Evolutionary conservation across 2,113 vertebrate genomes (phyloP).

Genomic region (Galeopterus variegatus): DNA sequence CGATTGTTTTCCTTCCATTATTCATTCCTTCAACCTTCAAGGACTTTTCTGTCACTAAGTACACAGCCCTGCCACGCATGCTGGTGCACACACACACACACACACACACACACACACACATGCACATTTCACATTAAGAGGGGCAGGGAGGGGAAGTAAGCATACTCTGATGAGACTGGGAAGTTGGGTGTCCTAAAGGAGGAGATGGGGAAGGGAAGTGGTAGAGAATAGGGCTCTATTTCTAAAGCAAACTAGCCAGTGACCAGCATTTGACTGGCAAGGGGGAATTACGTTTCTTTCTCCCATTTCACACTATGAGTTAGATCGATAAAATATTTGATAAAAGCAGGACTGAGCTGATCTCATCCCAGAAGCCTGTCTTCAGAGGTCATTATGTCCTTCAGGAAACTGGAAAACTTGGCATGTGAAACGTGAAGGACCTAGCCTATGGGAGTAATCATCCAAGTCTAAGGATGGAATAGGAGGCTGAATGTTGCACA

Average conservation of each 20-base stretch:
- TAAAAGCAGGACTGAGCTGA: not conserved
- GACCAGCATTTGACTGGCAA: not conserved
- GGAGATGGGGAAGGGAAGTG: not conserved
- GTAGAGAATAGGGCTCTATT: not conserved
- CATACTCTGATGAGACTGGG: not conserved
- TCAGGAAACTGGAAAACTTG: not conserved
- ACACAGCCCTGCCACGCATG: constrained; percentile 18
- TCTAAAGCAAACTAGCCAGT: constrained; percentile 14
- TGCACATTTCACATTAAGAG: not conserved
- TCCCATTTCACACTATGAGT: constrained; percentile 2
- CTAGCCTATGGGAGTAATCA: not conserved
- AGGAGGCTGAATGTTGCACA: not conserved
- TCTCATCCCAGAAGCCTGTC: not conserved
- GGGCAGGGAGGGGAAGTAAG: not conserved
- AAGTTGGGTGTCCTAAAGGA: not conserved
- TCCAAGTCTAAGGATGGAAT: not conserved
- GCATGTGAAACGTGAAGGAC: not conserved
- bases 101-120: not conserved
- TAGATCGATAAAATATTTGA: constrained; percentile 25
- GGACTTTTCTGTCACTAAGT: constrained; percentile 72
- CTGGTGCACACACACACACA: not conserved
- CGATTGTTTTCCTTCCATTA: constrained; percentile 65
- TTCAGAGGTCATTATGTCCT: constrained; percentile 40
- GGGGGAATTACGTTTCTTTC: not conserved
- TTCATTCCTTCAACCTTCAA: constrained; percentile 75